Conservation (phyloP, 2,797 vertebrate genomes). For the Thaleichthys pacificus region DNA sequence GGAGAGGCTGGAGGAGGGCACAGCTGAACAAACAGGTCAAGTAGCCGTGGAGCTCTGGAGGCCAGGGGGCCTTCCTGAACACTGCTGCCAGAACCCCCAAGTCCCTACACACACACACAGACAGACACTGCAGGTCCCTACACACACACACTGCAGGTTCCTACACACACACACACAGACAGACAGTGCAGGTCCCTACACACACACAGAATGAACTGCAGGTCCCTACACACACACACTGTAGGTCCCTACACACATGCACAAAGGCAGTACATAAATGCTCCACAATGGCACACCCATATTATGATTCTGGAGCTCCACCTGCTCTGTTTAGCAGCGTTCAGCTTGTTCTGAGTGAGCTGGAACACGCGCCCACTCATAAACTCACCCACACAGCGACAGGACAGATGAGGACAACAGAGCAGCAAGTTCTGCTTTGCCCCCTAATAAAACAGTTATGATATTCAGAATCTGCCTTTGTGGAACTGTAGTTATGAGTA, state of each 20-base stretch:
- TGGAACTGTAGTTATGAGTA: conserved; percentile 26
- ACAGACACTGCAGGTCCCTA: conserved; percentile 14
- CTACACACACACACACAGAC: not conserved
- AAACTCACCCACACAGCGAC: conserved; percentile 22
- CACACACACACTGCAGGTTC: not conserved
- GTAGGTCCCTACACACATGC: not conserved
- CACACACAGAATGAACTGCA: no score
- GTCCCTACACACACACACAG: conserved; percentile 17
- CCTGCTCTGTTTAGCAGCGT: no score
- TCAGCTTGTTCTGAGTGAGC: no score
- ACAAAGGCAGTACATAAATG: no score
- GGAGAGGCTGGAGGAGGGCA: conserved; percentile 35
- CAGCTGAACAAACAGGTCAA: conserved; percentile 78
- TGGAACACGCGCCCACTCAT: conserved; percentile 7
- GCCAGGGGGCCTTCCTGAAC: conserved; percentile 48
- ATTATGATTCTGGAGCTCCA: no score
- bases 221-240: conserved; percentile 9
- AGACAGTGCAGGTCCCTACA: no score
- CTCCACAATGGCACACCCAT: not conserved
- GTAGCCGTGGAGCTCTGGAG: conserved; percentile 61
- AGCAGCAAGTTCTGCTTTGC: conserved; percentile 1
- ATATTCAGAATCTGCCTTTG: conserved; percentile 34
- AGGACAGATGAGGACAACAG: conserved; percentile 17
- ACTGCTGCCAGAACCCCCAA: conserved; percentile 32
- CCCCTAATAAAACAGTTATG: conserved; percentile 28